Base-by-base conservation (phyloP, 2,113 vertebrate species). In the Bungarus multicinctus region DNA sequence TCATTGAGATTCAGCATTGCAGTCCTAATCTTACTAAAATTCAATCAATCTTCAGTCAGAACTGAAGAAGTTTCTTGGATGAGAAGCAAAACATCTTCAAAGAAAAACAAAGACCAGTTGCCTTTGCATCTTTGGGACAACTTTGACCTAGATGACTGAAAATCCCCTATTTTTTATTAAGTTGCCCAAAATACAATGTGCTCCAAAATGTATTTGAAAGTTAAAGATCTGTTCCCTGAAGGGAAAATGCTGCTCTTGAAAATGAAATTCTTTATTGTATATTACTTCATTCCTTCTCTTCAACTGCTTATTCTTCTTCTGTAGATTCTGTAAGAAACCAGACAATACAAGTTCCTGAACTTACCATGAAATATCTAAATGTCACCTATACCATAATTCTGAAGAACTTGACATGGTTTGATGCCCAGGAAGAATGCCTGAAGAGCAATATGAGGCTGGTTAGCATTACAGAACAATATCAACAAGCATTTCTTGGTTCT, bases 401-500 rank as follows among this genome's bases (percentile, higher is more conserved):
- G 22, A 97, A 97, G 95, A 98, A 98, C 50, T 47, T 99, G 94
- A 98, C 98, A 22, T 99, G 99, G 99, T 95, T 95, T 0, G 97
- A 98, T 12, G 99, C 99, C 6, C 92, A 97, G 60, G 92, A 94
- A 93, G 97, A 97, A 60, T 99, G 99, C 96, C 95, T 93, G 39
- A 94, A 25, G 4, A 90, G 95, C 0, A 88, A 94, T 39, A 99
- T 99, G 99, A 96, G 97, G 7, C 97, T 99, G 94, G 98, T 98
- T 30, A 99, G 99, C 94, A 98, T 99, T 96, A 96, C 97, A 0
- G 97, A 99, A 60, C 96, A 98, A 52, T 97, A 98, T 92, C 97
- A 99, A 94, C 99, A 99, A 93, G 98, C 99, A 18, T 95, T 97
- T 93, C 98, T 99, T 10, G 97, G 97, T 0, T 97, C 98, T 93